Conservation (phyloP, 2,113 vertebrate genomes). For the Ranitomeya variabilis region DNA sequence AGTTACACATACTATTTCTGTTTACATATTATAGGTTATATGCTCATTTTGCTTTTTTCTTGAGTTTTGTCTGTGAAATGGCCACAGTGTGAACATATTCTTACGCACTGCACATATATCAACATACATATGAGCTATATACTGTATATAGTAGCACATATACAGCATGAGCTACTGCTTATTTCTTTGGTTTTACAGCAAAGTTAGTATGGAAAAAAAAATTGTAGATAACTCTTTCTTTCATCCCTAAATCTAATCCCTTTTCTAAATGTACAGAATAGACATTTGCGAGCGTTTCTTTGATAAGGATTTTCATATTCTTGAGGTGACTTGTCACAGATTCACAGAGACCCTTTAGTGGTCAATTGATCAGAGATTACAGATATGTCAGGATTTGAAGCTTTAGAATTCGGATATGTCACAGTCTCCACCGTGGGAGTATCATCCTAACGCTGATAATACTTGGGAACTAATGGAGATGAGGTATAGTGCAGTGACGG, state of each 20-base stretch:
- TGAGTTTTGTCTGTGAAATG: no score
- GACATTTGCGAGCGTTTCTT: not conserved
- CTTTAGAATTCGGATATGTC: slow-evolving; percentile 17
- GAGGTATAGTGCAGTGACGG: slow-evolving; percentile 28
- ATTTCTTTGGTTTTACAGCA: not conserved
- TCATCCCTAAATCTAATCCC: not conserved
- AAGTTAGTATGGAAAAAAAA: not conserved
- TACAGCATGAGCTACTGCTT: no score
- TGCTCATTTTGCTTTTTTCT: no score
- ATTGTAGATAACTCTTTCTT: not conserved
- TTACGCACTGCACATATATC: no score
- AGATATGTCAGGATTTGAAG: not conserved
- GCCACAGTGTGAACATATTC: no score
- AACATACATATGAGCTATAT: no score
- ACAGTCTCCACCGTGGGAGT: slow-evolving; percentile 10
- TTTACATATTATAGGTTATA: no score
- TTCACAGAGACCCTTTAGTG: not conserved
- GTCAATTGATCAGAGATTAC: not conserved
- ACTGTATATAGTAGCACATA: no score
- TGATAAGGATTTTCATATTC: not conserved
- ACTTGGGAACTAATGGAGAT: slow-evolving; percentile 50
- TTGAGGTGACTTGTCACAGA: not conserved
- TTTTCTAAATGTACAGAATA: not conserved
- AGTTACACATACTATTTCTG: no score
- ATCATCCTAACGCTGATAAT: slow-evolving; percentile 26